phyloP scores from a whole-genome alignment of 2,113 vertebrate genomes.

The Excalfactoria chinensis region DNA sequence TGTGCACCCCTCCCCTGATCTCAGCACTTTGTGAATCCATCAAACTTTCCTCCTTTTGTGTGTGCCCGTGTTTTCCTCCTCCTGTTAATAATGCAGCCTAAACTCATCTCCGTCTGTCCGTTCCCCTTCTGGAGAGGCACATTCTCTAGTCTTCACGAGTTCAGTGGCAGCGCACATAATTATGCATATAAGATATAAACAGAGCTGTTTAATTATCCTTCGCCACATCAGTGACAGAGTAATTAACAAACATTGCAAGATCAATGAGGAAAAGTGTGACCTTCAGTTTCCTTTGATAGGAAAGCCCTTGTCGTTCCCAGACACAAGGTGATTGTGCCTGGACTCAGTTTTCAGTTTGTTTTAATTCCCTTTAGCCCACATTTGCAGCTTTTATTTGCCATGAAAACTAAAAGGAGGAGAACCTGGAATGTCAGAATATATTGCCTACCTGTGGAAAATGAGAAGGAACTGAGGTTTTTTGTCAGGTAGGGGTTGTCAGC shows the following conservation, averaged over 20 bases:
- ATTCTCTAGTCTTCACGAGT: slow-evolving; percentile 89
- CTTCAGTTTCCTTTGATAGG: slow-evolving; percentile 92
- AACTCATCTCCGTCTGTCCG: slow-evolving; percentile 76
- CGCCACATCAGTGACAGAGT: slow-evolving; percentile 99
- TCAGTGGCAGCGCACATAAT: slow-evolving; percentile 98
- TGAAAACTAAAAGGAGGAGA: background rate
- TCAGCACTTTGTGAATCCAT: slow-evolving; percentile 62
- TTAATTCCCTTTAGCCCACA: slow-evolving; percentile 6
- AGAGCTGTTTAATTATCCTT: slow-evolving; percentile 99
- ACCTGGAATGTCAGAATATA: slow-evolving; percentile 10
- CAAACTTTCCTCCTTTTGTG: slow-evolving; percentile 71
- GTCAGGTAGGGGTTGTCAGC: background rate
- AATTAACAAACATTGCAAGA: slow-evolving; percentile 99
- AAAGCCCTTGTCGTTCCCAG: slow-evolving; percentile 82
- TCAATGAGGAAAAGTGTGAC: slow-evolving; percentile 99
- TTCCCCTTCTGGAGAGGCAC: slow-evolving; percentile 80
- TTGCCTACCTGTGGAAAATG: background rate
- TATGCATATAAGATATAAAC: slow-evolving; percentile 99
- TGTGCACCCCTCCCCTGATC: slow-evolving; percentile 49
- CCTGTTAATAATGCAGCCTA: slow-evolving; percentile 71
- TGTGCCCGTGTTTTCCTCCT: slow-evolving; percentile 41
- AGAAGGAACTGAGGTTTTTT: background rate
- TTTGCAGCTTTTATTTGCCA: slow-evolving; percentile 36
- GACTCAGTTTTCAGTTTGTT: slow-evolving; percentile 67
- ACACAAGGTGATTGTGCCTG: slow-evolving; percentile 84